Conservation (phyloP, 2,888 invertebrate genomes). For the Diadromus collaris region DNA sequence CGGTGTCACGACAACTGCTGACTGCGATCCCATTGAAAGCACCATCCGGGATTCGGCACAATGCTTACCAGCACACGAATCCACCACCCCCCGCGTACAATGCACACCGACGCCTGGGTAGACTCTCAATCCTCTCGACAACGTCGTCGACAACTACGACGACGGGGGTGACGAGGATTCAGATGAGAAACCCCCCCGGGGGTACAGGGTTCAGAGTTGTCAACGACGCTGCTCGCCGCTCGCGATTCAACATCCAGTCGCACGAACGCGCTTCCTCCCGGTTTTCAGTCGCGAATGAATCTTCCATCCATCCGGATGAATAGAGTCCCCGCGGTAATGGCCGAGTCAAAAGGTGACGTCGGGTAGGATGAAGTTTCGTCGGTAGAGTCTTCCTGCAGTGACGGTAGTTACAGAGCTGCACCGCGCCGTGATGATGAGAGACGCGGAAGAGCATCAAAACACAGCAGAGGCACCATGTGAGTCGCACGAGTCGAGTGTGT, state of each 20-base stretch:
- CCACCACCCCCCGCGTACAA: neutral
- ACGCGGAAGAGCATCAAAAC: slow-evolving; percentile 26
- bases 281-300: slow-evolving; percentile 31
- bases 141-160: slow-evolving; percentile 13
- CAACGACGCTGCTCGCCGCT: slow-evolving; percentile 22
- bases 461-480: slow-evolving; percentile 33
- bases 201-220: slow-evolving; percentile 5
- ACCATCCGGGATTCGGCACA: slow-evolving; percentile 50
- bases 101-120: slow-evolving; percentile 11
- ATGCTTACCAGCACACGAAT: slow-evolving; percentile 27
- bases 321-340: slow-evolving; percentile 36
- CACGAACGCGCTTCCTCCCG: slow-evolving; percentile 27
- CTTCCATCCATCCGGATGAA: slow-evolving; percentile 25
- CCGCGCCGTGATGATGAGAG: neutral
- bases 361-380: slow-evolving; percentile 3
- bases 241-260: slow-evolving; percentile 10
- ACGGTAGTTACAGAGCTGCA: slow-evolving; percentile 1
- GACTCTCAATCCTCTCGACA: slow-evolving; percentile 6
- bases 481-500: slow-evolving; percentile 8
- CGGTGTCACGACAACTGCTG: slow-evolving; percentile 51
- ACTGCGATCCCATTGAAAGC: slow-evolving; percentile 51
- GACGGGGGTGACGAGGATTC: slow-evolving; percentile 26
- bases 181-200: slow-evolving; percentile 22
- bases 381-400: slow-evolving; percentile 4
- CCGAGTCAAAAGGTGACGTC: slow-evolving; percentile 13